Conservation (phyloP, 1,140 invertebrate genomes). For the Hermatobates lingyangjiaoensis region DNA sequence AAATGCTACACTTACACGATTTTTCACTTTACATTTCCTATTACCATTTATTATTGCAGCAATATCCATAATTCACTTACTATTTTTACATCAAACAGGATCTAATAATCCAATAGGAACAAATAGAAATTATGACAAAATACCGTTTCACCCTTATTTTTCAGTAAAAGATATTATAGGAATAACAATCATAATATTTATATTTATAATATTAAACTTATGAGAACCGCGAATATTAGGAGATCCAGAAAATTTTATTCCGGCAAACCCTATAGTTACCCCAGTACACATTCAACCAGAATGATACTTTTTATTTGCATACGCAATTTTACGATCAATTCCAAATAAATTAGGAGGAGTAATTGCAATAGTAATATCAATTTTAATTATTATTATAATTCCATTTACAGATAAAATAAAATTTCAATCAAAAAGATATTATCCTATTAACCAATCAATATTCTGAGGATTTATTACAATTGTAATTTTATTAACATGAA, state of each 20-base stretch:
- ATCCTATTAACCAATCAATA: constrained; percentile 31
- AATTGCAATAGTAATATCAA: constrained; percentile 38
- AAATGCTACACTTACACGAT: constrained; percentile 45
- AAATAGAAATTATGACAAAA: constrained; percentile 37
- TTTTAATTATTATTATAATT: constrained; percentile 37
- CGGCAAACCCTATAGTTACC: too few species aligned
- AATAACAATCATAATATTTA: constrained; percentile 26
- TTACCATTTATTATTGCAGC: constrained; percentile 41
- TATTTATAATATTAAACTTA: constrained; percentile 23
- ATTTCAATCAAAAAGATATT: constrained; percentile 30
- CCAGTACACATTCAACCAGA: too few species aligned
- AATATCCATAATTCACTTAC: constrained; percentile 36
- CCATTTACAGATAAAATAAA: constrained; percentile 31
- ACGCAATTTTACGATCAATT: too few species aligned
- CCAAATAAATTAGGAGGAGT: constrained; percentile 51
- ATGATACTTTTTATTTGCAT: too few species aligned
- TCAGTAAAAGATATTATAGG: constrained; percentile 35
- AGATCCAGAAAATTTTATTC: constrained; percentile 46
- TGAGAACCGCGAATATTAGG: constrained; percentile 34
- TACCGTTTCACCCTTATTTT: constrained; percentile 37
- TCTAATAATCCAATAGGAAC: constrained; percentile 38
- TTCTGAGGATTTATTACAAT: constrained; percentile 33
- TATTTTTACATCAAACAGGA: constrained; percentile 37
- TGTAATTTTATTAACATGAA: too few species aligned
- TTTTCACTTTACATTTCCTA: constrained; percentile 49